Evolutionary conservation across 2,888 invertebrate species (phyloP), one percentile per base, ranked within the genome.

Genomic region (Cantharis nigra): DNA sequence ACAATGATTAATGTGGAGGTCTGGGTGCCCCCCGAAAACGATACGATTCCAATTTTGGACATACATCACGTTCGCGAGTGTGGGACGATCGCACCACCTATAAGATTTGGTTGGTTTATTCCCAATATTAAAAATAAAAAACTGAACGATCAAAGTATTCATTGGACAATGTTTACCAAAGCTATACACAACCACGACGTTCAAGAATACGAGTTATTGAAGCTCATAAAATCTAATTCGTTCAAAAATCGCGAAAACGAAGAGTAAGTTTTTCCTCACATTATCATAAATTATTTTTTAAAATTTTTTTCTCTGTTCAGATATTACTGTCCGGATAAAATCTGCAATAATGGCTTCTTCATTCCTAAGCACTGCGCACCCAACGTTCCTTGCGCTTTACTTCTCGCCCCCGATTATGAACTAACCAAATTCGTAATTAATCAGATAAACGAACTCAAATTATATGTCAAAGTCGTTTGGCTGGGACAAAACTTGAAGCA

Each of bases 391-490:
- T 91, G 91, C 82, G 90, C 89, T 0, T 82, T 91, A 1, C 83
- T 92, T 11, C 81, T 92, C 5, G 89, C 92, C 1, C 89, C 91
- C 16, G 84, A 89, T 75, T 88, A 88, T 63, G 88, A 89, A 10
- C 89, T 90, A 7, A 91, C 92, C 0, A 84, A 85, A 5, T 92
- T 92, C 81, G 89, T 93, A 2, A 88, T 89, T 69, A 84, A 90
- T 0, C 93, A 94, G 82, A 92, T 95, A 63, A 86, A 90, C 11
- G 89, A 91, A 74, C 88, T 92, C 72, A 88, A 90, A 33, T 88
- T 94, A 13, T 91, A 90, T 79, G 91, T 94, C 0, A 92, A 92
- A 84, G 92, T 95, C 0, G 89, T 92, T 5, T 95, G 94, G 94
- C 87, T 95, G 13, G 95, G 94, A 1, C 85, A 89, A 0, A 88